Evolutionary conservation across 2,797 vertebrate species (phyloP).

Genomic region (Xyrichtys novacula): DNA sequence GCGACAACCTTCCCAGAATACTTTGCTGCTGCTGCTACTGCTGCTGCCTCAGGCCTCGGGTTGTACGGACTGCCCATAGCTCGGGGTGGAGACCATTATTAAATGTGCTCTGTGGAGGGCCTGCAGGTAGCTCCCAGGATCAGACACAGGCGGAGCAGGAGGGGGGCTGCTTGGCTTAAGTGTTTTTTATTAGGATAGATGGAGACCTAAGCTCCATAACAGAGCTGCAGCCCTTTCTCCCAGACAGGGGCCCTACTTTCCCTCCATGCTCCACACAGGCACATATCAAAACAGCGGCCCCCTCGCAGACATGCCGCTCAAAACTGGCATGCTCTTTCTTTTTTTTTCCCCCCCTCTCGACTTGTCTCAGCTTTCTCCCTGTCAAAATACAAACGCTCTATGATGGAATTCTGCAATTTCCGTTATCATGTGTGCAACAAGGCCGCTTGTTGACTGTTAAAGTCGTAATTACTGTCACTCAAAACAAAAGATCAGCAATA

Average conservation of each 20-base stretch:
- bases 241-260: constrained; percentile 80
- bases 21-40: constrained; percentile 22
- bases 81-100: constrained; percentile 69
- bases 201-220: constrained; percentile 86
- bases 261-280: constrained; percentile 71
- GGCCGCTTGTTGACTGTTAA: constrained; percentile 63
- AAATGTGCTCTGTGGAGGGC: constrained; percentile 75
- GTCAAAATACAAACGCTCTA: constrained; percentile 70
- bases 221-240: constrained; percentile 78
- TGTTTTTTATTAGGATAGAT: constrained; percentile 88
- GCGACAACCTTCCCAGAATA: constrained; percentile 46
- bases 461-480: constrained; percentile 66
- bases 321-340: constrained; percentile 64
- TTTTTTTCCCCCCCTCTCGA: constrained; percentile 10
- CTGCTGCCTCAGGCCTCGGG: constrained; percentile 28
- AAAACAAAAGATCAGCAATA: constrained; percentile 59
- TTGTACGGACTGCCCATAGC: constrained; percentile 24
- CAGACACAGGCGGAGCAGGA: constrained; percentile 72
- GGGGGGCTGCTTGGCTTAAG: constrained; percentile 84
- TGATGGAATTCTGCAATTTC: constrained; percentile 79
- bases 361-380: constrained; percentile 74
- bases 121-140: constrained; percentile 84
- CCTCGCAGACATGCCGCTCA: constrained; percentile 72
- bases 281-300: constrained; percentile 83
- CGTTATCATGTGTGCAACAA: constrained; percentile 71